phyloP scores from a whole-genome alignment of 2,113 vertebrate genomes.

The Cheirogaleus medius region DNA sequence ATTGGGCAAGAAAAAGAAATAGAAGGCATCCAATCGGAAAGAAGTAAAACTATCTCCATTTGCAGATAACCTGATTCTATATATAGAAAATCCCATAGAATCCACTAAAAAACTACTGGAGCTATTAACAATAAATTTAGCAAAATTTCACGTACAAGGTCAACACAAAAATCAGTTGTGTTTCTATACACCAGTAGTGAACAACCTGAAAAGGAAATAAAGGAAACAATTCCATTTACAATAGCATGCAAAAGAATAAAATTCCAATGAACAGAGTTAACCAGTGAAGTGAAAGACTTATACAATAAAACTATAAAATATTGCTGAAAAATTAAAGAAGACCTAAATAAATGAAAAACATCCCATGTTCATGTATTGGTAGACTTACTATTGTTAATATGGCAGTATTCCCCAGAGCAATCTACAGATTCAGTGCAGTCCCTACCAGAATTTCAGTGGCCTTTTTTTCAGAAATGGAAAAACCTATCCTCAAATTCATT shows the following conservation, averaged over 20 bases:
- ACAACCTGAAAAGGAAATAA: slow-evolving; percentile 11
- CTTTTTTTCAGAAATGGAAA: not conserved
- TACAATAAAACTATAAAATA: not conserved
- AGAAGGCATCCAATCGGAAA: not conserved
- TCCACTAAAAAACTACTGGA: not conserved
- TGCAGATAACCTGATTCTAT: not conserved
- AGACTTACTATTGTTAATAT: not conserved
- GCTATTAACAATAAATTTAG: not conserved
- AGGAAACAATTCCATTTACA: slow-evolving; percentile 11
- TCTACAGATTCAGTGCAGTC: not conserved
- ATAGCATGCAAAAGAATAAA: not conserved
- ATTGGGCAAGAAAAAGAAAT: not conserved
- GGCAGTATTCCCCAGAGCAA: not conserved
- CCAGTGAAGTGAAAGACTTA: not conserved
- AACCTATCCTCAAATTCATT: not conserved
- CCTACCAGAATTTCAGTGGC: not conserved
- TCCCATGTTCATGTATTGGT: not conserved
- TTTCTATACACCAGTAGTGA: not conserved
- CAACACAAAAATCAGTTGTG: not conserved
- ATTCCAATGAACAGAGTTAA: slow-evolving; percentile 21
- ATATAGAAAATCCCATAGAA: not conserved
- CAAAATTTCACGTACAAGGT: not conserved
- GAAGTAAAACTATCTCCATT: not conserved
- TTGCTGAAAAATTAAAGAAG: not conserved
- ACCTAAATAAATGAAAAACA: slow-evolving; percentile 26